Evolutionary conservation across 1,140 invertebrate species (phyloP).

Genomic region (Ostrea edulis): DNA sequence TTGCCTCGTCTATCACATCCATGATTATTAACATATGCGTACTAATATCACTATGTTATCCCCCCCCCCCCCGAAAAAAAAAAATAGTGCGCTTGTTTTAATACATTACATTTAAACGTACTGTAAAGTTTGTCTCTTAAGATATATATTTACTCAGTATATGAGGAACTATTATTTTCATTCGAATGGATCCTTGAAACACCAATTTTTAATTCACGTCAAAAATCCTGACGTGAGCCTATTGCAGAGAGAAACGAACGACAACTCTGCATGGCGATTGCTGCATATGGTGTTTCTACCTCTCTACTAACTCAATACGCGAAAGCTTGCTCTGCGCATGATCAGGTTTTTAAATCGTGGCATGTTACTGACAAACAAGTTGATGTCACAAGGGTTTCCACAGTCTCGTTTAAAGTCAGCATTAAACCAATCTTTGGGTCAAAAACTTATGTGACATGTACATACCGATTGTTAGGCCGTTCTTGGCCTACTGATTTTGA

Average conservation of each 20-base stretch:
- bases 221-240: constrained; percentile 37
- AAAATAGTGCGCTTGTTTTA: neutral
- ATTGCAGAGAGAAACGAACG: constrained; percentile 38
- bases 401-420: no score
- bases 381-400: no score
- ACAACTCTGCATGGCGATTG: constrained; percentile 31
- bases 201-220: constrained; percentile 23
- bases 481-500: no score
- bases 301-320: no score
- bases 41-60: constrained; percentile 35
- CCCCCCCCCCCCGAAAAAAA: no score
- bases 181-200: constrained; percentile 23
- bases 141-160: neutral
- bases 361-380: no score
- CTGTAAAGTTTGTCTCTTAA: neutral
- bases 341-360: no score
- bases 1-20: constrained; percentile 21
- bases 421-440: no score
- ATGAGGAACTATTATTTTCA: neutral
- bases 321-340: no score
- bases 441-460: no score
- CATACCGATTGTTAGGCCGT: no score
- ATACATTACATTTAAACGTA: neutral
- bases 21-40: constrained; percentile 32
- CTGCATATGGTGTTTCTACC: no score